Percentiles rank a stretch among this genome's conserved stretches.
phyloP scores from a whole-genome alignment of 1,140 invertebrate species.

The Bombus vancouverensis region DNA sequence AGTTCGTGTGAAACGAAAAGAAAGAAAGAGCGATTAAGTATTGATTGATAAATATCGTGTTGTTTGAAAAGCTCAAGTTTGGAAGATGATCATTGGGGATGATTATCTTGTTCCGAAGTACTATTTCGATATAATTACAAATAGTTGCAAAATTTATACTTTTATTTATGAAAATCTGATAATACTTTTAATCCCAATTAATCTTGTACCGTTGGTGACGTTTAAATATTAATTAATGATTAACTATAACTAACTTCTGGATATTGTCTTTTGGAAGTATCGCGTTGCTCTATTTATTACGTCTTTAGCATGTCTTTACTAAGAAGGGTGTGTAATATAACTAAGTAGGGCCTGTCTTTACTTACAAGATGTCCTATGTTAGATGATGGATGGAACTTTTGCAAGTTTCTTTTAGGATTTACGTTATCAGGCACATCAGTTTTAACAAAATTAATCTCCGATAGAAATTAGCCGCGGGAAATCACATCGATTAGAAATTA shows the following conservation, averaged over 20 bases:
- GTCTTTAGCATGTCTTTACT: background rate
- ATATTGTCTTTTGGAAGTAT: background rate
- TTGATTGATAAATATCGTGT: too few species aligned
- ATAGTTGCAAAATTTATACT: too few species aligned
- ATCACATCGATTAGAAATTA: background rate
- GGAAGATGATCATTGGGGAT: background rate
- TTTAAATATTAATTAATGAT: too few species aligned
- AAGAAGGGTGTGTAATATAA: background rate
- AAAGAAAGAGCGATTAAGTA: background rate
- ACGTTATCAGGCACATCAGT: background rate
- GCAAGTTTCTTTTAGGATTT: background rate
- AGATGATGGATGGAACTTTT: conserved; percentile 5
- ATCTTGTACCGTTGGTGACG: background rate
- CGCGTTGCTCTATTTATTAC: background rate
- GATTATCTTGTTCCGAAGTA: background rate
- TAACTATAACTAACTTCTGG: background rate
- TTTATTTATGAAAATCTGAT: background rate
- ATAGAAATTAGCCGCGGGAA: background rate
- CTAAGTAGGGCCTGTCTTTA: background rate
- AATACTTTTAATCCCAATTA: background rate
- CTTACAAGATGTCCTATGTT: background rate
- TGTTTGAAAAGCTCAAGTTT: background rate
- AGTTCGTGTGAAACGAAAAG: background rate
- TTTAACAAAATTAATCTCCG: background rate
- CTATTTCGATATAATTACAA: background rate